Evolutionary conservation across 2,888 invertebrate genomes (phyloP), one percentile per base, ranked within the genome.

Genomic region (Apantesis nais): DNA sequence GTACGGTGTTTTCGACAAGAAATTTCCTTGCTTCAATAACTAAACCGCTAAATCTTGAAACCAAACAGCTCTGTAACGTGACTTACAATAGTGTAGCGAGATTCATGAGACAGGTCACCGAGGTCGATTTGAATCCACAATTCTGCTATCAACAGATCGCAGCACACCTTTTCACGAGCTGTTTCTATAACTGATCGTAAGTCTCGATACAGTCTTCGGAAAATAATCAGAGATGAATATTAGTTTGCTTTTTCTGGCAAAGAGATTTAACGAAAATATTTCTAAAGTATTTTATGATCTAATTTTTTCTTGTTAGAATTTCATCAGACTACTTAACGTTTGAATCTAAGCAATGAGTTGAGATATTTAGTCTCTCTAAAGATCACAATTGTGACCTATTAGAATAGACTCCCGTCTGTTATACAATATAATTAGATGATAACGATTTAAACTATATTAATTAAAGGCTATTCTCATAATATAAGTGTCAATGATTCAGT

Each of bases 381-480:
- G n/a, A n/a, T n/a, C n/a, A n/a, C n/a, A n/a, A 58, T 2, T 29
- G 58, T 58, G 58, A 16, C 25, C 29, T 58, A 58, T 58, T 58
- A 16, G 16, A 29, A 58, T 16, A 58, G 29, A 7, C 16, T 63
- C 29, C 11, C 29, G 5, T 31, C 44, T 79, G 75, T 68, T 72
- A 79, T 79, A 76, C 22, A 68, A 73, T 79, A 75, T 22, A 68
- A 76, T 79, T 68, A 63, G 68, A 76, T 78, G 73, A 79, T 80
- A 81, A 72, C 9, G 9, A 68, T 19, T 66, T 44, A 55, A 44
- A 65, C 55, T 79, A 75, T 78, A 81, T 79, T 76, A 71, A 71
- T 79, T 72, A 71, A 74, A 73, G 75, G 70, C 71, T 67, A 68
- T 76, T 66, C 64, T 60, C 67, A 71, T 62, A 64, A 65, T 39